Evolutionary conservation across 2,797 vertebrate genomes (phyloP), one percentile per base, ranked within the genome.

Genomic region (Chaetophractus vellerosus): DNA sequence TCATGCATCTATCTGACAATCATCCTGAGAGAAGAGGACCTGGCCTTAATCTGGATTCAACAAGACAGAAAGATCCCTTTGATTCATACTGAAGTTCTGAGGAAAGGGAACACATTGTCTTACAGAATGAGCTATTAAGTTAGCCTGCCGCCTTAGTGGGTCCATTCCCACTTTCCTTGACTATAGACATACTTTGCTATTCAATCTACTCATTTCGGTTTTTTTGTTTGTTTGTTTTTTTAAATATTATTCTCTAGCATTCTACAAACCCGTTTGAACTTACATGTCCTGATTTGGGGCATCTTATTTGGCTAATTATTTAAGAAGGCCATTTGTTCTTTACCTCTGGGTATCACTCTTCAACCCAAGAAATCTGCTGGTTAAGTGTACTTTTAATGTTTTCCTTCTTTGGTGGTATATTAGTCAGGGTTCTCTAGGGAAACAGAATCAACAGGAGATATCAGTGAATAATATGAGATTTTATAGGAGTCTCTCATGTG

Each of bases 101-200:
- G 33, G 41, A 61, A 59, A 21, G 24, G 26, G 52, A 1, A 7
- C 11, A 4, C 0, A 0, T 0, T 6, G 59, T 59, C 68, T 19
- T 0, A 12, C 0, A 10, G 31, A 36, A 3, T 1, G 14, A 78
- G 33, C 45, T 31, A 5, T 31, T 1, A 18, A 4, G 50, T 23
- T 3, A 31, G 59, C 26, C 33, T 15, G 24, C 38, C 9, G 55
- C 33, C 41, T 5, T 3, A 6, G 19, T 41, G 1, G 83, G 63
- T 8, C 8, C 3, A 5, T 9, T 1, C 26, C 52, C 16, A 4
- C 9, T 45, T 12, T 33, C 36, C n/a, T 26, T 14, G 14, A 26
- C 12, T 14, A 9, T 2, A 3, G 33, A 11, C 1, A 2, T 0
- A 38, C 4, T 61, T 33, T 24, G 11, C 15, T 14, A 0, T 55